Conservation (phyloP, 2,888 invertebrate genomes). For the Hololepta plana region DNA sequence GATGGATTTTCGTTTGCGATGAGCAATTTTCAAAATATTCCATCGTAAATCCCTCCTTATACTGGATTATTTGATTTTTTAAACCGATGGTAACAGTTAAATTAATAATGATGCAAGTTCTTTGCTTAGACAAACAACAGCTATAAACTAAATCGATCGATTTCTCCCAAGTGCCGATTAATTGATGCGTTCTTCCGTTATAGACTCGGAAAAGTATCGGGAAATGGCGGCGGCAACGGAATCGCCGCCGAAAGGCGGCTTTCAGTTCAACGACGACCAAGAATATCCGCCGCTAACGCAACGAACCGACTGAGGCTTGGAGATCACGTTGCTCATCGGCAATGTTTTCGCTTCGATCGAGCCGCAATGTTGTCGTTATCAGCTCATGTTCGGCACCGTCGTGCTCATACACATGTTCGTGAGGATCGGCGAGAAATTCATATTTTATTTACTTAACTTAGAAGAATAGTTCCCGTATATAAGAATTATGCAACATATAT, state of each 20-base stretch:
- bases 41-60: no score
- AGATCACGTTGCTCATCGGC: constrained; percentile 10
- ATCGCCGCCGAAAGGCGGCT: constrained; percentile 45
- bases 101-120: no score
- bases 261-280: constrained; percentile 62
- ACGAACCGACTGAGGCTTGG: constrained; percentile 30
- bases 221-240: constrained; percentile 58
- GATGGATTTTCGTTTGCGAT: no score
- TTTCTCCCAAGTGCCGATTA: no score
- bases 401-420: constrained; percentile 21
- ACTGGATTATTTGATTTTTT: no score
- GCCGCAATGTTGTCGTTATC: constrained; percentile 13
- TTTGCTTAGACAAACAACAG: no score
- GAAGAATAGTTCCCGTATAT: no score
- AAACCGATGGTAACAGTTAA: no score
- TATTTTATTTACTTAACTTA: constrained; percentile 20
- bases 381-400: constrained; percentile 20
- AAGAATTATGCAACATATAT: no score
- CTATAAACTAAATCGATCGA: no score
- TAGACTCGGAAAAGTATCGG: constrained; percentile 56
- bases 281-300: constrained; percentile 71
- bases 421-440: constrained; percentile 21
- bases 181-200: constrained; percentile 10
- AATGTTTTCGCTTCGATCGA: constrained; percentile 10
- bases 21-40: no score